Evolutionary conservation across 2,113 vertebrate genomes (phyloP), one percentile per base, ranked within the genome.

Genomic region (Chloropsis cyanopogon): DNA sequence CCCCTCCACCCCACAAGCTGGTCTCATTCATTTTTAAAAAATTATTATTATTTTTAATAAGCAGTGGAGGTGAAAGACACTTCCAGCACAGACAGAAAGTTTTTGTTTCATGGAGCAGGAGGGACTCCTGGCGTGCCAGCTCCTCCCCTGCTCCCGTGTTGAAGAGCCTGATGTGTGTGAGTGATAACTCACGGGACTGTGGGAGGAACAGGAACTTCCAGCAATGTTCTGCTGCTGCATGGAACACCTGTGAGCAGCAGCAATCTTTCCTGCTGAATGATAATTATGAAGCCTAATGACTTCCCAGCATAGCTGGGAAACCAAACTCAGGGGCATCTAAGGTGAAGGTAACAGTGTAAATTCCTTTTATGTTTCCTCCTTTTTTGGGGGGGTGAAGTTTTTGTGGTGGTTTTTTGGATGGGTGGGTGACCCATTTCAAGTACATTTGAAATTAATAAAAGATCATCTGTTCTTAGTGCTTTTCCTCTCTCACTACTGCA

Each of bases 361-460:
- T 59, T 60, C 3, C 3, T 10, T 7, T 68, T 54, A 6, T 28
- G 21, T 15, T 49, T 42, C 25, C 21, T 63, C 10, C 19, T 33
- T 17, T 49, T 23, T 41, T 25, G 5, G 5, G 23, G 12, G 11
- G 31, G 9, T 71, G 50, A 70, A 24, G 31, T 25, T 88, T 70
- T 47, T 3, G 1, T 35, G 22, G 8, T 11, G 8, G 0, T 11
- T 37, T 69, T 82, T 52, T 63, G 12, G 19, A 16, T 13, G 11
- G 22, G 14, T 39, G 33, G n/a, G 44, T 39, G 29, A 47, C 5
- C 29, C 11, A 37, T 9, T 24, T 35, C 44, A 41, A 71, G 23
- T 7, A 47, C 0, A 0, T 18, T 78, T 59, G 41, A 21, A 85
- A 75, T 41, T 13, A 42, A 35, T n/a, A 61, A 68, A 63, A 64